Conservation (phyloP, 2,797 vertebrate species). For the Aotus griseimembra region DNA sequence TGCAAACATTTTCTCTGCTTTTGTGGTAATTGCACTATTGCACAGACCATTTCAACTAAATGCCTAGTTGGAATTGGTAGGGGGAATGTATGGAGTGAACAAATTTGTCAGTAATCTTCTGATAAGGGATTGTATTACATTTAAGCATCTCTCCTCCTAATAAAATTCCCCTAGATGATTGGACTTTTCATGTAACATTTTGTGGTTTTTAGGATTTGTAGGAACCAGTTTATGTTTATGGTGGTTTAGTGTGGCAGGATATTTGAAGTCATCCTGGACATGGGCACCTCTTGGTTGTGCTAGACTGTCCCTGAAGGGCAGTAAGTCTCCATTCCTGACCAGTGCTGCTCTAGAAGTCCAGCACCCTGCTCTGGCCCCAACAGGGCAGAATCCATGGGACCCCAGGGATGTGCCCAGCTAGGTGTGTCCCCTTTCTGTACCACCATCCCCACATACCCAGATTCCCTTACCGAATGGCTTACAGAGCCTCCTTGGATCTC, state of each 20-base stretch:
- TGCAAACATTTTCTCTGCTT: not conserved
- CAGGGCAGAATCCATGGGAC: not conserved
- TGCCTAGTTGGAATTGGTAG: not conserved
- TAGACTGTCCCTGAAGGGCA: not conserved
- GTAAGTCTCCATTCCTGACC: not conserved
- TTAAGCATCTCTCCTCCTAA: not conserved
- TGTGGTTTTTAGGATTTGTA: not conserved
- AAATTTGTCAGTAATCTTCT: not conserved
- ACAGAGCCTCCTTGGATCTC: not conserved
- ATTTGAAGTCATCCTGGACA: not conserved
- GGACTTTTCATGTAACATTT: not conserved
- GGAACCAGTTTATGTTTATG: not conserved
- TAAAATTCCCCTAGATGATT: not conserved
- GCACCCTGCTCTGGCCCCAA: not conserved
- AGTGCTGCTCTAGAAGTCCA: not conserved
- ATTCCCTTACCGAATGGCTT: not conserved
- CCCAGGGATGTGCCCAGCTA: not conserved
- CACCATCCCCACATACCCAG: not conserved
- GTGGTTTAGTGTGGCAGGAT: not conserved
- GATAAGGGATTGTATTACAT: not conserved
- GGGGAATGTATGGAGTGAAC: not conserved
- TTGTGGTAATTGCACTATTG: not conserved
- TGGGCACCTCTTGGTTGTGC: not conserved
- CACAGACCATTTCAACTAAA: not conserved
- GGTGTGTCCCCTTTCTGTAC: not conserved